Evolutionary conservation across 1,140 invertebrate genomes (phyloP), one percentile per base, ranked within the genome.

Genomic region (Neomicropteryx cornuta): DNA sequence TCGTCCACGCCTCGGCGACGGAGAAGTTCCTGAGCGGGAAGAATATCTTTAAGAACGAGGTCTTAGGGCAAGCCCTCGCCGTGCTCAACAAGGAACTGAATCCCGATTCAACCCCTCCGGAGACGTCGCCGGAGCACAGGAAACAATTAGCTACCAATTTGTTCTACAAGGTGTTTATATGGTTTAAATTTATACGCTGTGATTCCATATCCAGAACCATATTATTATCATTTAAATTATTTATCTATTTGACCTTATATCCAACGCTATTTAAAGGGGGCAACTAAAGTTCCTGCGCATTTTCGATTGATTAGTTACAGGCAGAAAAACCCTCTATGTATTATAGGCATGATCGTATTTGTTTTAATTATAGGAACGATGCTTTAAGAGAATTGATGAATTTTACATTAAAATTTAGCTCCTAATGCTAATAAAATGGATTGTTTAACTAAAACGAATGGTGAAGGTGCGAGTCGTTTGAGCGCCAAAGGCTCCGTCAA

Each of bases 81-180:
- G 50, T 62, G 1, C 54, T 89, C 17, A 57, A 71, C 10, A 42
- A 45, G 0, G 79, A 88, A 52, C 39, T 89, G 1, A 49, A 70
- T 16, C 81, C 84, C 0, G 72, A 75, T 42, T 55, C 70, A 19
- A 53, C 70, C n/a, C 62, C 77, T 3, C 76, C 76, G 0, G 75
- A 86, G 51, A 69, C 75, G 11, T 71, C 72, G 1, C 72, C 79
- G 0, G 62, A 72, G 22, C 84, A 77, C 41, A 67, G 84, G 14
- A 77, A 73, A 45, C 68, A 69, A 36, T 53, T 88, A 18, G 76
- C 81, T 2, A 66, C 75, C 30, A 70, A 72, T 36, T 52, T 89
- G 17, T 77, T 89, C 44, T 90, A 87, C 50, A 88, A 87, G 68
- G 79, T 81, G 58, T 47, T 35, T 44, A 38, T 32, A 11, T 40